Evolutionary conservation across 1,140 invertebrate species (phyloP).

Genomic region (Drosophila varians): DNA sequence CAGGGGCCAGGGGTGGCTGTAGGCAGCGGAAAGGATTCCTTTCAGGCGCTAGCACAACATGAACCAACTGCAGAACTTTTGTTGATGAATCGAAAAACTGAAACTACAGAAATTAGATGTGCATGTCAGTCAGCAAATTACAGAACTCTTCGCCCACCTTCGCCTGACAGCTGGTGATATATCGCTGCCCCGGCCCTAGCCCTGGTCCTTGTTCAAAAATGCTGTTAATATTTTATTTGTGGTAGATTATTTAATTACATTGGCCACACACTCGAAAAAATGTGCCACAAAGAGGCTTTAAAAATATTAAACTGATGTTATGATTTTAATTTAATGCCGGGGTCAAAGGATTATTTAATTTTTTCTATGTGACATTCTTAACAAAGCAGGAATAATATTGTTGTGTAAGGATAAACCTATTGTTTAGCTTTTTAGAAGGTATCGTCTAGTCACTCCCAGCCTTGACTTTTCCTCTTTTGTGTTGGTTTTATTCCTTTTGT

Average conservation of each 20-base stretch:
- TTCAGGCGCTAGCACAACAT: slow-evolving; percentile 2
- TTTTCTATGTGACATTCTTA: neutral
- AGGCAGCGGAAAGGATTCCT: slow-evolving; percentile 12
- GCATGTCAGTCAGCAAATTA: slow-evolving; percentile 31
- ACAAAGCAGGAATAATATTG: neutral
- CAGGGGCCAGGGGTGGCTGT: neutral
- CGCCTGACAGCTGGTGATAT: slow-evolving; percentile 32
- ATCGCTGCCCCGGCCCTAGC: slow-evolving; percentile 28
- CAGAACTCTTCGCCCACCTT: slow-evolving; percentile 8
- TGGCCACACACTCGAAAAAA: slow-evolving; percentile 1
- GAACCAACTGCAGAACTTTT: slow-evolving; percentile 16
- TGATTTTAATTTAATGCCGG: neutral
- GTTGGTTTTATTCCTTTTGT: slow-evolving; percentile 45
- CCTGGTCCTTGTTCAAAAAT: slow-evolving; percentile 18
- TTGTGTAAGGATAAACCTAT: slow-evolving; percentile 9
- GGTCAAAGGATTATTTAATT: neutral
- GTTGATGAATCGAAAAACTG: slow-evolving; percentile 36
- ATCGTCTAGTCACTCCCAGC: slow-evolving; percentile 24
- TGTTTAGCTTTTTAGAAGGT: slow-evolving; percentile 24
- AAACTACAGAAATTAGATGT: slow-evolving; percentile 35
- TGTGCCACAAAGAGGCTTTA: neutral
- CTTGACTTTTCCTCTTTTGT: slow-evolving; percentile 22
- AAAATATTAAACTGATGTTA: neutral
- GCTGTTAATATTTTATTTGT: slow-evolving; percentile 42
- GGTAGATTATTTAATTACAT: slow-evolving; percentile 39